Evolutionary conservation across 2,888 invertebrate genomes (phyloP), one percentile per base, ranked within the genome.

Genomic region (Zaprionus bogoriensis): DNA sequence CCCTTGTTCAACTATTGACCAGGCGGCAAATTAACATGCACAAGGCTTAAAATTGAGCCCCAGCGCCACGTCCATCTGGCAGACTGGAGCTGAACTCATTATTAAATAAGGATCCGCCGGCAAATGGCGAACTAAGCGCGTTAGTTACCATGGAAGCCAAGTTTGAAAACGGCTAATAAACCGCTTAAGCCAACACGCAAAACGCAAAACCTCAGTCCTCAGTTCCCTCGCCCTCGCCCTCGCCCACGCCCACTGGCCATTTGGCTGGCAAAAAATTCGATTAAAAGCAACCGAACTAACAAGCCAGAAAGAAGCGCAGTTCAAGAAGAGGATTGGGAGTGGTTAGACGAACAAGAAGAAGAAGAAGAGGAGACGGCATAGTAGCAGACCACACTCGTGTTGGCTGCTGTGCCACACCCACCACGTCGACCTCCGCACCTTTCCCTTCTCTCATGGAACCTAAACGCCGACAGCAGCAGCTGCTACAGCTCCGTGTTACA

Each of bases 111-210:
- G 55, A 27, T 42, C 42, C 71, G 52, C 22, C 38, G 23, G n/a
- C n/a, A n/a, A 48, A 45, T 47, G 53, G 39, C 17, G 36, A 45
- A 46, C 54, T 42, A 41, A 50, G 61, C 48, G 61, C 53, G 60
- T 53, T 55, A 61, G 58, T 62, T 42, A 39, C 55, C 55, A 51
- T 57, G 47, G 32, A 67, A 46, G 73, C 67, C 72, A 62, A 73
- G 57, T 66, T 63, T 59, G 53, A 55, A 77, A 77, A 55, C 70
- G 57, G 74, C 77, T 64, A 78, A 75, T 75, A 75, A 75, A 75
- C 78, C 67, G 78, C 79, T 75, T 78, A 75, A 61, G 55, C 67
- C 79, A 78, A 78, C 74, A 71, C 67, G 61, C 61, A 53, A 66
- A 75, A 61, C 63, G 63, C 67, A 66, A 77, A 74, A 67, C 28